These are phyloP conservation scores for Epinephelus malabaricus DNA, from an alignment of 2,797 vertebrate genomes.

Conservation along the genomic window DNA sequence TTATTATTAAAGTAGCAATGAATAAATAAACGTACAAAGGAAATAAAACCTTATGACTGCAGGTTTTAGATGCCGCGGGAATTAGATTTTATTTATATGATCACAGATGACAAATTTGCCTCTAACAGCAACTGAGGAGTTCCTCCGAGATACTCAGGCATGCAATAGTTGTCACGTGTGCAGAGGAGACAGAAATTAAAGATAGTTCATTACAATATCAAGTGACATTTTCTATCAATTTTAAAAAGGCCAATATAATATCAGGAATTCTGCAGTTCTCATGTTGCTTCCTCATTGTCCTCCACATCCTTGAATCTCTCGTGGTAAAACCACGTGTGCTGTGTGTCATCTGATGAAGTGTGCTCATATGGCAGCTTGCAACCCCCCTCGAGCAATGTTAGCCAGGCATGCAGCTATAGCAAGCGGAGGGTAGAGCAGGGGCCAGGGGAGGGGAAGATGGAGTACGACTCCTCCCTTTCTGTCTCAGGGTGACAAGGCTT, in stretches of 20 bases:
- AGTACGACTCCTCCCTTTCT: constrained; percentile 70
- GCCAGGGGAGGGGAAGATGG: constrained; percentile 74
- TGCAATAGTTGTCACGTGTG: not conserved
- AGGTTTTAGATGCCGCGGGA: not conserved
- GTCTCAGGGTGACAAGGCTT: constrained; percentile 81
- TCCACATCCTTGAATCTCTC: constrained; percentile 18
- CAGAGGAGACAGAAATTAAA: not conserved
- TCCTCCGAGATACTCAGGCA: not conserved
- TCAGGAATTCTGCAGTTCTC: constrained; percentile 25
- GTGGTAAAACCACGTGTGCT: constrained; percentile 20
- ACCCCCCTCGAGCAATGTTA: constrained; percentile 41
- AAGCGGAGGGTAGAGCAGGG: constrained; percentile 33
- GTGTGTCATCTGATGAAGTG: constrained; percentile 66
- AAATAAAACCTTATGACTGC: constrained; percentile 21
- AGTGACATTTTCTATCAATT: not conserved
- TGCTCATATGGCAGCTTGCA: constrained; percentile 45
- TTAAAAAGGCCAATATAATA: constrained; percentile 3
- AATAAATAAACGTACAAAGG: constrained; percentile 1
- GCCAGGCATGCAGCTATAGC: constrained; percentile 44
- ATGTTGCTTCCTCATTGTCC: constrained; percentile 25
- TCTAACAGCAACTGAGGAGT: not conserved
- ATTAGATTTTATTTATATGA: not conserved
- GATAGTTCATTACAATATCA: not conserved
- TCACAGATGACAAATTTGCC: not conserved
- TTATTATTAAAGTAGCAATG: constrained; percentile 7